Conservation (phyloP, 2,888 invertebrate species). For the Macrophya annulata region DNA sequence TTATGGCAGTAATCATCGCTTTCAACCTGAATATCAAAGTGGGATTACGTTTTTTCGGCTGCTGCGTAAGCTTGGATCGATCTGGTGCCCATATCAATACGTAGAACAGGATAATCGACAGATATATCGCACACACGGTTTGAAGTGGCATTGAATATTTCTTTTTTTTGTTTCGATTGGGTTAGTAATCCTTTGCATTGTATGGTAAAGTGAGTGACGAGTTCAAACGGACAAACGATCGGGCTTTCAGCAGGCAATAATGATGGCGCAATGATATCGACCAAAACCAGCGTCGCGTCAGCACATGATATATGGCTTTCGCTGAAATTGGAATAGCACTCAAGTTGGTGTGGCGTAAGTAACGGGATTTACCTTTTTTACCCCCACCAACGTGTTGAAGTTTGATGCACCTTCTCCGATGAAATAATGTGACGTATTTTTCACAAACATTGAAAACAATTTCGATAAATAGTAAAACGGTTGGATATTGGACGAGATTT, state of each 20-base stretch:
- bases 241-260: constrained; percentile 3
- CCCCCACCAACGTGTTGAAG: background rate
- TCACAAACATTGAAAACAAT: background rate
- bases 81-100: background rate
- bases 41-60: constrained; percentile 3
- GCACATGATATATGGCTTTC: constrained; percentile 38
- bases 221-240: constrained; percentile 31
- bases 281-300: constrained; percentile 22
- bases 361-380: background rate
- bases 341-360: constrained; percentile 15
- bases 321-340: constrained; percentile 23
- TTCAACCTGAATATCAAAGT: background rate
- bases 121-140: background rate
- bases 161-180: background rate
- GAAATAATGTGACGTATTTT: background rate
- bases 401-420: constrained; percentile 10
- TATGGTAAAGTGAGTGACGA: background rate
- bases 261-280: constrained; percentile 32
- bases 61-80: background rate
- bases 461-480: background rate
- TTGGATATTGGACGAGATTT: background rate
- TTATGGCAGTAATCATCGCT: background rate
- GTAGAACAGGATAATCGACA: background rate
- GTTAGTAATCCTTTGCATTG: constrained; percentile 11
- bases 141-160: background rate